Percentiles rank a stretch among this genome's conserved stretches.
These are phyloP conservation scores for Pan paniscus DNA, from an alignment of 2,113 vertebrate species.

Conservation along the genomic window DNA sequence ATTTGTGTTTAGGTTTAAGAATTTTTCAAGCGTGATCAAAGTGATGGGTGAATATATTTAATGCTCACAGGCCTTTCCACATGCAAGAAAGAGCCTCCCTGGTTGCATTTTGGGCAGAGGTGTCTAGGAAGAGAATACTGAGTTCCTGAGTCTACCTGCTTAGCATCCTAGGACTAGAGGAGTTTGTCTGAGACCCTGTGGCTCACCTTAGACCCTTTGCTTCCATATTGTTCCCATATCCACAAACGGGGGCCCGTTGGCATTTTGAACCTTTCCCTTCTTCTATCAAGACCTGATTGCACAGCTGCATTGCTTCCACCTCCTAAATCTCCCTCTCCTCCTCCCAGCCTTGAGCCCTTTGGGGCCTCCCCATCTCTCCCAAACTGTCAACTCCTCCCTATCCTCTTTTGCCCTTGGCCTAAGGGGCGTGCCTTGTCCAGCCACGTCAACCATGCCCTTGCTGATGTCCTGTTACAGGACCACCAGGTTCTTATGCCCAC, in stretches of 20 bases:
- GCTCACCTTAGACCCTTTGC: not conserved
- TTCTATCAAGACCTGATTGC: fast-evolving
- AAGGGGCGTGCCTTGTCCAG: not conserved
- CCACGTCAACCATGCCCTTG: fast-evolving
- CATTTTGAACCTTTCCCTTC: not conserved
- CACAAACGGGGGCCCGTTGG: not conserved
- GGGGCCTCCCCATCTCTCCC: not conserved
- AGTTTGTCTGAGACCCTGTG: not conserved
- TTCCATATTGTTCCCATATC: fast-evolving
- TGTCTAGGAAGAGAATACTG: not conserved
- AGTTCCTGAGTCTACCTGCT: not conserved
- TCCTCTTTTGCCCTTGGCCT: not conserved
- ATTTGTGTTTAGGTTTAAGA: not conserved
- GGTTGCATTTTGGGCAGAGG: not conserved
- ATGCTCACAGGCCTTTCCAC: not conserved
- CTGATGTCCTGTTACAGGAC: not conserved
- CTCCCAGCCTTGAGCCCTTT: not conserved
- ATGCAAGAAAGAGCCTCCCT: not conserved
- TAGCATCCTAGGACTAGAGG: not conserved
- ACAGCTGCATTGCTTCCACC: not conserved
- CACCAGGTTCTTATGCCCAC: too few relatives aligned
- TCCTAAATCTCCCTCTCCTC: not conserved
- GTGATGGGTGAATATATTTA: not conserved
- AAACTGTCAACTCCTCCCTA: not conserved
- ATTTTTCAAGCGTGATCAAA: not conserved